These are phyloP conservation scores for Leptinotarsa undecemlineata DNA, from an alignment of 1,140 invertebrate genomes.

Conservation along the genomic window DNA sequence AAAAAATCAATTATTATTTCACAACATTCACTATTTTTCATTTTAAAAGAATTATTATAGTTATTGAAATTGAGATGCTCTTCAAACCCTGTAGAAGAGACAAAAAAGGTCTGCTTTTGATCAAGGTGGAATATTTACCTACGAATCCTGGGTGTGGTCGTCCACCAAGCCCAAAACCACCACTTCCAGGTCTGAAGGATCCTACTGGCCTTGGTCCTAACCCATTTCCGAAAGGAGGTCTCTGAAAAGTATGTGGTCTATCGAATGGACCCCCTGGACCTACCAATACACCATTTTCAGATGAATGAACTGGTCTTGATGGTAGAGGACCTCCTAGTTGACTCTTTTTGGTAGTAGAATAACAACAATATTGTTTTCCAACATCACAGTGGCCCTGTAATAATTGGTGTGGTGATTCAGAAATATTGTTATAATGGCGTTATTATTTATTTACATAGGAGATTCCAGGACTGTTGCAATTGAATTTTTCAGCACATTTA, in stretches of 20 bases:
- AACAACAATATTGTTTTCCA: conserved; percentile 62
- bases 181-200: conserved; percentile 37
- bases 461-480: conserved; percentile 60
- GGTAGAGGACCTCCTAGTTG: conserved; percentile 49
- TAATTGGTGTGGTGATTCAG: background rate
- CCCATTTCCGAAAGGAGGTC: conserved; percentile 8
- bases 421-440: too few relatives aligned
- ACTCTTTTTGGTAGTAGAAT: conserved; percentile 50
- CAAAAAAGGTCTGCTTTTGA: background rate
- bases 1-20: too few relatives aligned
- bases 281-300: conserved; percentile 58
- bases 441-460: conserved; percentile 58
- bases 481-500: conserved; percentile 62
- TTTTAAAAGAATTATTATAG: too few relatives aligned
- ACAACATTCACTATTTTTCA: too few relatives aligned
- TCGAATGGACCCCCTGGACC: conserved; percentile 55
- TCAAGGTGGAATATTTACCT: background rate
- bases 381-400: conserved; percentile 60
- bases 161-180: background rate
- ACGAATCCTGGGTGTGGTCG: conserved; percentile 21
- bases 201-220: conserved; percentile 23
- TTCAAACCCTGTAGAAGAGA: too few relatives aligned
- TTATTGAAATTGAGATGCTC: too few relatives aligned
- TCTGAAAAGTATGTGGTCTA: conserved; percentile 22
- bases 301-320: conserved; percentile 46